phyloP scores from a whole-genome alignment of 23 tunicate genomes.

The Ascidia mentula region DNA sequence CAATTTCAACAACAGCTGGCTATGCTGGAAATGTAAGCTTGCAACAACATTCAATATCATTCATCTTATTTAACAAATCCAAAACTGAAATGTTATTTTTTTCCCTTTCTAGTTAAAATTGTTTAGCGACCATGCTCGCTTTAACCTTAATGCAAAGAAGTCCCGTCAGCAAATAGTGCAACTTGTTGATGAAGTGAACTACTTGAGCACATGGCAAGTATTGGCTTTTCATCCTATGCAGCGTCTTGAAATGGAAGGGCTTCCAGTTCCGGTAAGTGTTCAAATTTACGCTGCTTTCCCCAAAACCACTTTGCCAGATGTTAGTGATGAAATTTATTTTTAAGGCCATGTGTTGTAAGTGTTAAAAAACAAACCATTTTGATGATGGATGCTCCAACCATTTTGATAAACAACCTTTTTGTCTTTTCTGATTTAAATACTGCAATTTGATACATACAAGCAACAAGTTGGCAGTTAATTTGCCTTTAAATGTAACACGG shows the following conservation, averaged over 20 bases:
- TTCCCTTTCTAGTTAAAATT: constrained; percentile 57
- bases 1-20: constrained; percentile 72
- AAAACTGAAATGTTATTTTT: not conserved
- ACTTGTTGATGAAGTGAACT: constrained; percentile 63
- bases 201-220: constrained; percentile 89
- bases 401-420: no score
- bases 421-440: no score
- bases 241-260: constrained; percentile 81
- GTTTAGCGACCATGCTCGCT: constrained; percentile 84
- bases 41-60: no score
- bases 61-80: not conserved
- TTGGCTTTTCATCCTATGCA: constrained; percentile 68
- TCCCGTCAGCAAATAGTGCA: constrained; percentile 78
- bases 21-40: constrained; percentile 74
- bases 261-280: constrained; percentile 82
- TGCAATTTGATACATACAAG: no score
- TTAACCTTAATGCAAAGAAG: constrained; percentile 84
- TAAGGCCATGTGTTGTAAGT: not conserved
- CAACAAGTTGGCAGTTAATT: no score
- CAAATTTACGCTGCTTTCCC: not conserved
- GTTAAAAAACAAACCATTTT: not conserved
- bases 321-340: not conserved
- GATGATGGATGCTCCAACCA: no score
- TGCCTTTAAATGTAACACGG: no score
- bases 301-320: no score